phyloP scores from a whole-genome alignment of 1,140 invertebrate genomes.

The Phthorimaea operculella region DNA sequence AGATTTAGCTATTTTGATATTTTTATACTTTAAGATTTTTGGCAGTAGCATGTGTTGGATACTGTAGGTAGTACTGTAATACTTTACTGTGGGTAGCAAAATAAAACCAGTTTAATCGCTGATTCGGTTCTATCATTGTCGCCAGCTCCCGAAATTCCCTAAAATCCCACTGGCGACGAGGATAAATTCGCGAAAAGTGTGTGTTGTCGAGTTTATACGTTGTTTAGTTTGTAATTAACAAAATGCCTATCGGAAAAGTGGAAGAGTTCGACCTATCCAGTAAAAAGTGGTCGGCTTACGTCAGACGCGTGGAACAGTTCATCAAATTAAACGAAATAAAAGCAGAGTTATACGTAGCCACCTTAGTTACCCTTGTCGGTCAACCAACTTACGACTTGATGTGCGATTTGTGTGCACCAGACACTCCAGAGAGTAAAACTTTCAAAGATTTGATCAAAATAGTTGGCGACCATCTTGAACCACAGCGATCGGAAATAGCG shows the following conservation, averaged over 20 bases:
- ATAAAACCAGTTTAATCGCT: too few species aligned
- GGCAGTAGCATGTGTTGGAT: too few species aligned
- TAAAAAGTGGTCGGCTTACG: slow-evolving; percentile 13
- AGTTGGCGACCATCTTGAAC: slow-evolving; percentile 27
- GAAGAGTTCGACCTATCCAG: slow-evolving; percentile 14
- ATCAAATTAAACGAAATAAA: slow-evolving; percentile 10
- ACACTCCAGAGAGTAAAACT: slow-evolving; percentile 22
- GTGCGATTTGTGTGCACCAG: slow-evolving; percentile 31
- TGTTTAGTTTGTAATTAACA: neutral
- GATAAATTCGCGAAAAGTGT: too few species aligned
- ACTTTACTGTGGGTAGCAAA: too few species aligned
- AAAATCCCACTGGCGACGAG: too few species aligned
- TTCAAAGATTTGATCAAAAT: slow-evolving; percentile 24
- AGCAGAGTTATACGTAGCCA: slow-evolving; percentile 10
- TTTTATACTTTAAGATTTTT: too few species aligned
- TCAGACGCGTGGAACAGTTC: slow-evolving; percentile 11
- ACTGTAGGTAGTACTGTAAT: too few species aligned
- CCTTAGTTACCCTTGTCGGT: slow-evolving; percentile 32
- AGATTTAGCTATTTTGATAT: too few species aligned
- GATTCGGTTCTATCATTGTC: too few species aligned
- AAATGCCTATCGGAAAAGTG: slow-evolving; percentile 20
- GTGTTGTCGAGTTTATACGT: too few species aligned
- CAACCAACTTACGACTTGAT: slow-evolving; percentile 28
- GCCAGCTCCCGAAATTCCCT: too few species aligned
- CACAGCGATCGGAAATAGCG: slow-evolving; percentile 13